These are phyloP conservation scores for Tupaia tana DNA, from an alignment of 2,113 vertebrate genomes.

Conservation along the genomic window DNA sequence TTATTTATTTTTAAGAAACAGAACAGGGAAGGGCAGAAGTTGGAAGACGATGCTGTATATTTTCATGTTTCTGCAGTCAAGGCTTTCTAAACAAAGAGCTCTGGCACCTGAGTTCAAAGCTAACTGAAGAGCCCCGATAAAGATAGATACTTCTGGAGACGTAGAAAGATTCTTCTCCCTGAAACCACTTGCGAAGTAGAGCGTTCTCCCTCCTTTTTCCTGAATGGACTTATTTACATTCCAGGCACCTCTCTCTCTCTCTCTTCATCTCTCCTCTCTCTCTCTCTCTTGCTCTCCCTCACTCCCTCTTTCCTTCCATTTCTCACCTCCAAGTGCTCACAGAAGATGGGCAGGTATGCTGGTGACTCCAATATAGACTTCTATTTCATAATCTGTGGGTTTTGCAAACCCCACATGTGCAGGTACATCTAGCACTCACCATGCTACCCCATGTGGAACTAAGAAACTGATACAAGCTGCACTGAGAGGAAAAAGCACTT, in stretches of 20 bases:
- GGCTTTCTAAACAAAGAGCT: background rate
- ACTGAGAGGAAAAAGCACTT: background rate
- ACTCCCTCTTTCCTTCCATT: background rate
- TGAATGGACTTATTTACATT: background rate
- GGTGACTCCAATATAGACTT: background rate
- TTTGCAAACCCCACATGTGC: rapidly evolving
- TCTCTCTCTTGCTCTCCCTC: background rate
- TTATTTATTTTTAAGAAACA: no score
- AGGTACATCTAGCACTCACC: background rate
- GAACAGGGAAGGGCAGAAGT: no score
- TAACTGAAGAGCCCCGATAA: background rate
- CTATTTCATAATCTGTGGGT: background rate
- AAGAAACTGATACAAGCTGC: background rate
- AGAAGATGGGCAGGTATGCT: background rate
- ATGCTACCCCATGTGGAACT: background rate
- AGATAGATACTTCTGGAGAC: background rate
- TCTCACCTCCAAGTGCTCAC: background rate
- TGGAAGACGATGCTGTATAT: background rate
- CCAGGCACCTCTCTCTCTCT: background rate
- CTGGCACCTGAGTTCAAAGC: background rate
- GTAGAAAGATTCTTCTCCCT: background rate
- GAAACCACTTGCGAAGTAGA: background rate
- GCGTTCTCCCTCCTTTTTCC: background rate
- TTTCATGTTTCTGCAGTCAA: background rate
- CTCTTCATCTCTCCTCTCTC: background rate